Percentiles rank a stretch among this genome's conserved stretches.
Evolutionary conservation across 2,888 invertebrate species (phyloP).

Genomic region (Ophion slaviceki): DNA sequence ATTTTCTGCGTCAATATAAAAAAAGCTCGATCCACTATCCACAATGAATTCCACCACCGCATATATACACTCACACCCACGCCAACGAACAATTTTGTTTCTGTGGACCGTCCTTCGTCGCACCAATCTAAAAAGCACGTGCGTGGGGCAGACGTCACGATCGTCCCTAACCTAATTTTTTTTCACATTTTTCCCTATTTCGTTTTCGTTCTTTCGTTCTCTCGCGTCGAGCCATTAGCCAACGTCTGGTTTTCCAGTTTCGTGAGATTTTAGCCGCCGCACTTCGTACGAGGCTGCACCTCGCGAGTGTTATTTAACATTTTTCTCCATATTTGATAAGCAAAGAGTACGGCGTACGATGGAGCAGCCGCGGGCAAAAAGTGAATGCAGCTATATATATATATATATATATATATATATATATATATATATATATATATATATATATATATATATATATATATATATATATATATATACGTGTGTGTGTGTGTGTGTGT

Average conservation of each 20-base stretch:
- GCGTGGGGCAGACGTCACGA: background rate
- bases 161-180: background rate
- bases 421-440: background rate
- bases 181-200: background rate
- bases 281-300: slow-evolving; percentile 9
- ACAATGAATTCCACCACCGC: too few relatives aligned
- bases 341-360: slow-evolving; percentile 37
- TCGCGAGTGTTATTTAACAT: slow-evolving; percentile 43
- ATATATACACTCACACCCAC: background rate
- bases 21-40: too few relatives aligned
- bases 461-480: background rate
- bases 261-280: slow-evolving; percentile 40
- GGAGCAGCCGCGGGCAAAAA: slow-evolving; percentile 27
- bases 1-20: too few relatives aligned
- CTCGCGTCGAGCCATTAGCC: slow-evolving; percentile 19
- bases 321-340: slow-evolving; percentile 53
- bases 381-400: background rate
- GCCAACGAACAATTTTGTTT: background rate
- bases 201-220: slow-evolving; percentile 5
- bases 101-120: background rate
- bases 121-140: background rate
- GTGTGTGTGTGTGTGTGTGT: too few relatives aligned
- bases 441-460: background rate
- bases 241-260: slow-evolving; percentile 45
- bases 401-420: background rate